phyloP scores from a whole-genome alignment of 2,888 invertebrate genomes.

The Hirtodrosophila histrioides region DNA sequence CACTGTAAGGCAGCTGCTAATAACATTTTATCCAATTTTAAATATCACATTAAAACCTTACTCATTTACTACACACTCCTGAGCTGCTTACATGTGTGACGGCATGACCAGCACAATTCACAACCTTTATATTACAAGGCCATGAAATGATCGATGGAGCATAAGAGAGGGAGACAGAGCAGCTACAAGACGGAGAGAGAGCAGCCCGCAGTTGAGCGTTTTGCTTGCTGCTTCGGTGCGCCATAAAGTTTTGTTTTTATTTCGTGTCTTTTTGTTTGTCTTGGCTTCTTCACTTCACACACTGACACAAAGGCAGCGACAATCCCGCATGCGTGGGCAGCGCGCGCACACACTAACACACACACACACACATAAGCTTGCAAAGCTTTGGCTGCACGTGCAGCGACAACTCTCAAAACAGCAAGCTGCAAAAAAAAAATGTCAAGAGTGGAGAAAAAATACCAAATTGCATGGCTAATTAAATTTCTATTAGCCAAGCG shows the following conservation, averaged over 20 bases:
- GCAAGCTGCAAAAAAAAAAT: conserved; percentile 24
- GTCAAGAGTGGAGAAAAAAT: conserved; percentile 19
- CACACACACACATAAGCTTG: conserved; percentile 9
- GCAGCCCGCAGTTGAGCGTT: conserved; percentile 20
- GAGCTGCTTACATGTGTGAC: conserved; percentile 18
- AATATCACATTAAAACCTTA: no score
- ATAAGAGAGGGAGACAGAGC: conserved; percentile 3
- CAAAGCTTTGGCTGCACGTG: conserved; percentile 62
- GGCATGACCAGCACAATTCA: conserved; percentile 3
- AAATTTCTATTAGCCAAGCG: conserved; percentile 46
- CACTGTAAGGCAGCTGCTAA: no score
- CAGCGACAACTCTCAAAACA: conserved; percentile 37
- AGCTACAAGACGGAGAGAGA: conserved; percentile 2
- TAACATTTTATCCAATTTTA: no score
- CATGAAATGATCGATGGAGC: conserved; percentile 25
- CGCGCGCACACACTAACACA: conserved; percentile 20
- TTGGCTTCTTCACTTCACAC: conserved; percentile 62
- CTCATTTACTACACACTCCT: no score
- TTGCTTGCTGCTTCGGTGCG: conserved; percentile 33
- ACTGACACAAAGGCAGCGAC: conserved; percentile 31
- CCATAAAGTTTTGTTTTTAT: conserved; percentile 65
- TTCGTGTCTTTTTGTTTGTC: conserved; percentile 59
- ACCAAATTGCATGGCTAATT: conserved; percentile 58
- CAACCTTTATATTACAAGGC: conserved; percentile 18
- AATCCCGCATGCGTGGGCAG: conserved; percentile 51